Conservation (phyloP, 2,888 invertebrate genomes). For the Mythimna impura region DNA sequence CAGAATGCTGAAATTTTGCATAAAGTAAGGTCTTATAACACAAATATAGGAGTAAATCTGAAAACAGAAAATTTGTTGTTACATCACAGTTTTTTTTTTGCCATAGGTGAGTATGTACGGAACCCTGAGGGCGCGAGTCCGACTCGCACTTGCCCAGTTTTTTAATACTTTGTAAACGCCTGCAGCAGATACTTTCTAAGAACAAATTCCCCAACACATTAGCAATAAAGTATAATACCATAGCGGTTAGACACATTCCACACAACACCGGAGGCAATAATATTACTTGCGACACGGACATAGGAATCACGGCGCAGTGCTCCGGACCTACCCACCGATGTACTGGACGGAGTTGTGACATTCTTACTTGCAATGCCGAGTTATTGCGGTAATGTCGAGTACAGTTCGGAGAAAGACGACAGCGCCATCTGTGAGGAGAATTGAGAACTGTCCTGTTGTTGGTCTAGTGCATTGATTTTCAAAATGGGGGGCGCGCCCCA, state of each 20-base stretch:
- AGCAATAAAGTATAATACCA: conserved; percentile 25
- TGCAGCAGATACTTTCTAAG: no score
- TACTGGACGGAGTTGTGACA: conserved; percentile 48
- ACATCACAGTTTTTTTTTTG: no score
- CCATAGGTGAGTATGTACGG: no score
- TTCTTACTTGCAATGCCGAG: conserved; percentile 19
- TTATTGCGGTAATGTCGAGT: conserved; percentile 37
- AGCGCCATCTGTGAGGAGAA: conserved; percentile 35
- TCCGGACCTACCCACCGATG: conserved; percentile 9
- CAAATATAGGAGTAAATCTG: no score
- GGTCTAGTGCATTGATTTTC: no score
- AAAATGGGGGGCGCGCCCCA: no score
- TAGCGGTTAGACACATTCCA: conserved; percentile 32
- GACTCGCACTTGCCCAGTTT: no score
- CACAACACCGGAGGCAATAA: conserved; percentile 36
- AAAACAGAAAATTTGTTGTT: no score
- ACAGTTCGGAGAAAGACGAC: neutral
- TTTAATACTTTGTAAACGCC: no score
- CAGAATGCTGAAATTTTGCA: no score
- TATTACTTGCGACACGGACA: conserved; percentile 29
- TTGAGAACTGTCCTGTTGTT: neutral
- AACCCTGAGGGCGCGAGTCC: no score
- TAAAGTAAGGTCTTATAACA: no score
- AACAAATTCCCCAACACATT: neutral
- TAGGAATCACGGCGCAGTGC: conserved; percentile 54